Percentiles rank a stretch among this genome's conserved stretches.
These are phyloP conservation scores for Pygoscelis adeliae DNA, from an alignment of 2,113 vertebrate species.

Conservation along the genomic window DNA sequence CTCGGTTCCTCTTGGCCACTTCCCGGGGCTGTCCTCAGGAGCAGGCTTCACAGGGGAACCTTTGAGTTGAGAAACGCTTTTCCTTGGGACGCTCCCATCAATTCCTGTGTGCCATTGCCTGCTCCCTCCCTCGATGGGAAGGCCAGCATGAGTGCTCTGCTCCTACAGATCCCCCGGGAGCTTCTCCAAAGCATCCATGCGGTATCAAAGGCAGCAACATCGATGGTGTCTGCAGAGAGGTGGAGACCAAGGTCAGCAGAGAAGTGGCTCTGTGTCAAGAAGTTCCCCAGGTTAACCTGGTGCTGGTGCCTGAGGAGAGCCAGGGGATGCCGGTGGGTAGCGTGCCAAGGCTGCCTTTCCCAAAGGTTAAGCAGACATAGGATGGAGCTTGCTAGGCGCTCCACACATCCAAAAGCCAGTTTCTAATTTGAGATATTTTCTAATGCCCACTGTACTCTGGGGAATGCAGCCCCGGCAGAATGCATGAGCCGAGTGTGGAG, in stretches of 20 bases:
- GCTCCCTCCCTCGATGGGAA: not conserved
- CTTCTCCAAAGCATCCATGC: not conserved
- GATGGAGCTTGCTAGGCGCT: not conserved
- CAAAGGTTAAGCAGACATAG: conserved; percentile 11
- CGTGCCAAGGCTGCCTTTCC: not conserved
- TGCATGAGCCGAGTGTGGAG: not conserved
- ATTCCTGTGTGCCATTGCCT: not conserved
- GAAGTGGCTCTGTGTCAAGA: not conserved
- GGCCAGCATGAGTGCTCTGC: not conserved
- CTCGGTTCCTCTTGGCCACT: not conserved
- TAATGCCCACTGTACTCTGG: not conserved
- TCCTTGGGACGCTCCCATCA: not conserved
- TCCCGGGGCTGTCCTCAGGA: not conserved
- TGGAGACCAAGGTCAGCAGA: not conserved
- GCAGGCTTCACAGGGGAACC: not conserved
- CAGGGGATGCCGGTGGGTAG: not conserved
- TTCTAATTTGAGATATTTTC: conserved; percentile 36
- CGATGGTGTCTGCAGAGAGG: not conserved
- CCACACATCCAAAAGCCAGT: not conserved
- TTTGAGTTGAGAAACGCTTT: not conserved
- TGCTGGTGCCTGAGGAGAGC: not conserved
- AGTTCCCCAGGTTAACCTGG: not conserved
- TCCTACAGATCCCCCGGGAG: not conserved
- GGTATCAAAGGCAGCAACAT: not conserved
- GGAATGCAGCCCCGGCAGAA: not conserved